Conservation (phyloP, 1,140 invertebrate genomes). For the Drosophila pseudoobscura region DNA sequence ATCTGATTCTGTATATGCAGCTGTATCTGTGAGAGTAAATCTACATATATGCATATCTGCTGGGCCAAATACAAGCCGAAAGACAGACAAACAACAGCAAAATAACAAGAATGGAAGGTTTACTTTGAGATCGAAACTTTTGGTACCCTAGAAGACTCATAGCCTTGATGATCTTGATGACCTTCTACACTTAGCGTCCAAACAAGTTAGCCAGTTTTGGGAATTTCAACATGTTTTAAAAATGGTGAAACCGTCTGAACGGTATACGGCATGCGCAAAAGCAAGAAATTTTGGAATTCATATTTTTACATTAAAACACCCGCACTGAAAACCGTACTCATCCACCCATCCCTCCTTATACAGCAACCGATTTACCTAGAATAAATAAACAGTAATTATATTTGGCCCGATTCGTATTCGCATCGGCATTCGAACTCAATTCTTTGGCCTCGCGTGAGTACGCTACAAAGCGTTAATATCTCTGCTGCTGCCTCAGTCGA, state of each 20-base stretch:
- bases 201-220: no score
- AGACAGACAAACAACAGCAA: neutral
- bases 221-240: no score
- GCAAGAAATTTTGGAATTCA: conserved; percentile 14
- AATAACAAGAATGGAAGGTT: no score
- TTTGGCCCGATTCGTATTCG: conserved; percentile 58
- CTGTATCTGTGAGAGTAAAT: conserved; percentile 25
- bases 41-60: conserved; percentile 57
- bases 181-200: no score
- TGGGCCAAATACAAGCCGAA: conserved; percentile 13
- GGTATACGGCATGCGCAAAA: conserved; percentile 13
- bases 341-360: neutral
- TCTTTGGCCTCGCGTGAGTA: conserved; percentile 13
- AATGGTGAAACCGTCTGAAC: no score
- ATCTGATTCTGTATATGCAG: conserved; percentile 32
- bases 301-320: conserved; percentile 30
- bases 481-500: conserved; percentile 7
- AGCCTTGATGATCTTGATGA: no score
- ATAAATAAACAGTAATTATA: conserved; percentile 73
- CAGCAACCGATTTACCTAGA: conserved; percentile 13
- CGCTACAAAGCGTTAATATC: neutral
- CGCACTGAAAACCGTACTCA: no score
- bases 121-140: no score
- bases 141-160: neutral
- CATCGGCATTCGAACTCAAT: conserved; percentile 44